Base-by-base conservation (phyloP, 2,113 vertebrate species). In the Malurus elegans region DNA sequence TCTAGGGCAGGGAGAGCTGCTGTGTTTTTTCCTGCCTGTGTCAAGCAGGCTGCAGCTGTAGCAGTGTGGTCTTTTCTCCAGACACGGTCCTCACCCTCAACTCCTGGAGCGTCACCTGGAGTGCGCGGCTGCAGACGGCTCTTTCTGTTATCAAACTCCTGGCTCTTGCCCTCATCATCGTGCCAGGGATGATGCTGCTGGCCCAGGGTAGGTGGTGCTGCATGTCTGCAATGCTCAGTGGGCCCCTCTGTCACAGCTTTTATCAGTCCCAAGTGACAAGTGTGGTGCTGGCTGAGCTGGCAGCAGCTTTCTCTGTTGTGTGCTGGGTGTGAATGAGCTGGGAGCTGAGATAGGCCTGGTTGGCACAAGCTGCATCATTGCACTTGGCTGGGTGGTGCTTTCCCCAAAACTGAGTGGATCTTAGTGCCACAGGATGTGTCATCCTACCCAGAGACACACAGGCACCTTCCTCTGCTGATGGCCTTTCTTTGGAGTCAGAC, bases 31-130 rank as follows among this genome's bases (percentile, higher is more conserved):
- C 66, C 65, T 69, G 4, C 0, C 1, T 60, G 26, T 2, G 3
- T 31, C 0, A 1, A 87, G 60, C 28, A 50, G 31, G 58, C 42
- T 92, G 44, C 54, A 88, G 50, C 70, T 80, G 45, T 29, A 50
- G 32, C 64, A 66, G 36, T 53, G 70, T 67, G 76, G 2, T 93
- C 48, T 96, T 62, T 93, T 66, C 64, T 78, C 28, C 69, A 99
- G 99, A 98, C 1, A 97, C 78, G 44, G 97, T 99, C 34, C 98
- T 99, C 26, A 97, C 96, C 12, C 70, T 99, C 66, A 99, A 99
- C 76, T 99, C 98, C 91, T 99, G 98, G 98, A 99, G 99, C 0
- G 98, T 99, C 92, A 98, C 96, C 87, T 64, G 98, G 97, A 98
- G 98, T 3, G 97, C 98, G 21, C 98, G 97, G 64, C 97, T 98